Evolutionary conservation across 2,113 vertebrate genomes (phyloP).

Genomic region (Arenaria interpres): DNA sequence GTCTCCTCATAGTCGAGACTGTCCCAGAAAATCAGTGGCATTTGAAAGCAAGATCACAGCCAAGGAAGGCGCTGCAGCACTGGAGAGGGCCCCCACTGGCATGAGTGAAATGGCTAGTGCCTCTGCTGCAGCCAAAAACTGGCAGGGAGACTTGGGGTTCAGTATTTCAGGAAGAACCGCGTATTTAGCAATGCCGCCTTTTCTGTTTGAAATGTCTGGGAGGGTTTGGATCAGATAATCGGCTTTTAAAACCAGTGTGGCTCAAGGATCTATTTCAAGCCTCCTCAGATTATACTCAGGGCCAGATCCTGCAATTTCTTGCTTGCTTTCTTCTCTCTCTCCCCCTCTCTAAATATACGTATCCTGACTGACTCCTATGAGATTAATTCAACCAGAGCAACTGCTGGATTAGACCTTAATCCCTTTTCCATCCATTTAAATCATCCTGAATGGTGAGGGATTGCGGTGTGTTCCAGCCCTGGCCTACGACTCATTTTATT

Average conservation of each 20-base stretch:
- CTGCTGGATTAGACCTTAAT: slow-evolving; percentile 51
- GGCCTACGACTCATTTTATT: slow-evolving; percentile 14
- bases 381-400: slow-evolving; percentile 38
- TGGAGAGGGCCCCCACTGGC: background rate
- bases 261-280: background rate
- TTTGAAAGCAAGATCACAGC: slow-evolving; percentile 66
- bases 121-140: background rate
- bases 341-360: background rate
- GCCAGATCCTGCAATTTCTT: background rate
- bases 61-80: background rate
- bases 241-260: background rate
- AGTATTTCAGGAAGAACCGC: background rate
- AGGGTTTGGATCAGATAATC: background rate
- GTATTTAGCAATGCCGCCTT: background rate
- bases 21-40: slow-evolving; percentile 72
- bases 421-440: slow-evolving; percentile 58
- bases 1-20: slow-evolving; percentile 62
- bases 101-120: background rate
- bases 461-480: background rate
- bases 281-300: background rate
- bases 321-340: background rate
- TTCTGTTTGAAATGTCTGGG: background rate
- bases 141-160: background rate
- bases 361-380: slow-evolving; percentile 11
- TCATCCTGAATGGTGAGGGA: background rate